Evolutionary conservation across 2,797 vertebrate species (phyloP).

Genomic region (Staurois parvus): DNA sequence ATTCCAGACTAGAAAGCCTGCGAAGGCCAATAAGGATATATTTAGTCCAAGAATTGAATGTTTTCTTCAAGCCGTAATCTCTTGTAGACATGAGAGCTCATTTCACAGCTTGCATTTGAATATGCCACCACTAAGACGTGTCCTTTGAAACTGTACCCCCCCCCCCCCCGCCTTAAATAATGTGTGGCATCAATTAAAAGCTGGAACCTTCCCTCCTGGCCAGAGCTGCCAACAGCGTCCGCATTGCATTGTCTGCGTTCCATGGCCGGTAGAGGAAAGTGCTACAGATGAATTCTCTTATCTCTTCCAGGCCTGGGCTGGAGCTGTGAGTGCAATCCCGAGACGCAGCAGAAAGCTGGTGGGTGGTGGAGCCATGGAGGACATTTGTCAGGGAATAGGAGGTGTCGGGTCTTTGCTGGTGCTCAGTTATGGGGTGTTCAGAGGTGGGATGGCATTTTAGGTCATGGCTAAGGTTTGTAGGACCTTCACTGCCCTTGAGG

Average conservation of each 20-base stretch:
- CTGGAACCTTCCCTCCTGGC: slow-evolving; percentile 26
- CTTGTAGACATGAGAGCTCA: slow-evolving; percentile 32
- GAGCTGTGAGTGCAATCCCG: not conserved
- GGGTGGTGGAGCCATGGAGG: not conserved
- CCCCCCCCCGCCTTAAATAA: slow-evolving; percentile 7
- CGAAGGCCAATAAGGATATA: slow-evolving; percentile 7
- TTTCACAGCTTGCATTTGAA: slow-evolving; percentile 47
- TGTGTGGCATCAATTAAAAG: slow-evolving; percentile 29
- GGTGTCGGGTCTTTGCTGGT: not conserved
- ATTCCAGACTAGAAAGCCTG: not conserved
- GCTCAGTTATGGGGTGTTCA: too few relatives aligned
- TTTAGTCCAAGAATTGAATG: slow-evolving; percentile 30
- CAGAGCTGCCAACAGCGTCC: slow-evolving; percentile 37
- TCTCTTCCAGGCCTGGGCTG: not conserved
- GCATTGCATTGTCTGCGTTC: slow-evolving; percentile 29
- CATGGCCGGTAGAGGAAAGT: slow-evolving; percentile 17
- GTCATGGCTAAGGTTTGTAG: too few relatives aligned
- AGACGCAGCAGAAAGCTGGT: not conserved
- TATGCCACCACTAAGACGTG: slow-evolving; percentile 37
- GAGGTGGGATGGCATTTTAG: not conserved
- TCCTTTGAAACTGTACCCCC: slow-evolving; percentile 36
- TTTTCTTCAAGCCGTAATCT: slow-evolving; percentile 35
- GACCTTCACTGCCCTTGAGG: not conserved
- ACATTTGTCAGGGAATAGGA: not conserved
- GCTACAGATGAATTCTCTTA: not conserved